Conservation (phyloP, 2,797 vertebrate species). For the Gambelia wislizenii region DNA sequence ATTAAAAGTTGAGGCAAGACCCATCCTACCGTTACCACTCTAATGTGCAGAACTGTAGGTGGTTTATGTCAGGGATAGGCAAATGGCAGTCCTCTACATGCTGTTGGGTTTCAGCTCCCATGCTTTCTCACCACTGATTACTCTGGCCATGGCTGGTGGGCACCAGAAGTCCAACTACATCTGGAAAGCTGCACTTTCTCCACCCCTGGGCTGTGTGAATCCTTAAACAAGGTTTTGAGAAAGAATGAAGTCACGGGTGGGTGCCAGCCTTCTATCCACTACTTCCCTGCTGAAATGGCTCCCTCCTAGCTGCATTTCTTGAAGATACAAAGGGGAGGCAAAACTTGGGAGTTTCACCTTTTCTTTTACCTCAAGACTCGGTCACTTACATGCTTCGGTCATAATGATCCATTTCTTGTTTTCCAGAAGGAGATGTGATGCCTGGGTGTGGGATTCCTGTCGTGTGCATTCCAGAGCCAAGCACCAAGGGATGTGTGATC, state of each 20-base stretch:
- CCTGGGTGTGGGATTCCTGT: conserved; percentile 96
- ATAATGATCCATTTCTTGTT: conserved; percentile 94
- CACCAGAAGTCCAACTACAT: too few relatives aligned
- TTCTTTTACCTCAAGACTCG: not conserved
- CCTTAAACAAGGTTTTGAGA: not conserved
- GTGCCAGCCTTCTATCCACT: not conserved
- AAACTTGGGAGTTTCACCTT: not conserved
- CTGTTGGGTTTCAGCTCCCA: not conserved
- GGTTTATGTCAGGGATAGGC: not conserved
- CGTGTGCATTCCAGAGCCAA: conserved; percentile 93
- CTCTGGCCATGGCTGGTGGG: not conserved
- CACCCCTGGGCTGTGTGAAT: not conserved
- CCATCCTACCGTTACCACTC: not conserved
- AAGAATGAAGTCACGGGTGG: not conserved
- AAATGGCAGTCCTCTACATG: not conserved
- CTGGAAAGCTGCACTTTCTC: not conserved
- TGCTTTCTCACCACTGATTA: not conserved
- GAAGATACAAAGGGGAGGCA: not conserved
- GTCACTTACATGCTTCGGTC: conserved; percentile 89
- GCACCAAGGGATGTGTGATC: conserved; percentile 96
- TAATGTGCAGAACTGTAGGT: not conserved
- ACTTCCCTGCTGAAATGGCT: not conserved
- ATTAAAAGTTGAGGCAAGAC: not conserved
- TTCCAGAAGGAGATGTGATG: conserved; percentile 93
- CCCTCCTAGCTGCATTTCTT: not conserved